Conservation (phyloP, 2,888 invertebrate species). For the Phasia obesa region DNA sequence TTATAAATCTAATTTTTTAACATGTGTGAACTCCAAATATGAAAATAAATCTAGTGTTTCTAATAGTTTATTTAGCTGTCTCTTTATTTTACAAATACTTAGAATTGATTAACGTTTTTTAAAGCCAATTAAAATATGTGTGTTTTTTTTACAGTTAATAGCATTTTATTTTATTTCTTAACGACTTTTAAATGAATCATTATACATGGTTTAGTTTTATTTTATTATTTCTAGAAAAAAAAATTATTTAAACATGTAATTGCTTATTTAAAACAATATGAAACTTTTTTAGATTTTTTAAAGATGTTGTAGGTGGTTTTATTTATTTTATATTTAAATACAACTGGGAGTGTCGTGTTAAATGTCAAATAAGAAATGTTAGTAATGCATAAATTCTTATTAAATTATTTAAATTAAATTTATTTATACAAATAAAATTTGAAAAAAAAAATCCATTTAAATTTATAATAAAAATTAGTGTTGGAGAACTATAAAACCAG, state of each 20-base stretch:
- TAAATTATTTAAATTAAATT: background rate
- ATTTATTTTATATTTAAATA: conserved; percentile 26
- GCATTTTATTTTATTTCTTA: background rate
- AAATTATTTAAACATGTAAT: conserved; percentile 51
- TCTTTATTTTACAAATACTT: background rate
- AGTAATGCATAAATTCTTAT: conserved; percentile 13
- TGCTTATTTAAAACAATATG: conserved; percentile 55
- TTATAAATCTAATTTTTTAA: conserved; percentile 6
- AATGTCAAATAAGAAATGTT: conserved; percentile 43
- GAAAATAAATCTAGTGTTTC: background rate
- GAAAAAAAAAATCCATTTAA: background rate
- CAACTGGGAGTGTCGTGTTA: conserved; percentile 50
- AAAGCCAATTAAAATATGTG: conserved; percentile 43
- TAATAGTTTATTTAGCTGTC: conserved; percentile 23
- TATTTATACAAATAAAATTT: background rate
- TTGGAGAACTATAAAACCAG: too few relatives aligned
- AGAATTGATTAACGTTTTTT: conserved; percentile 43
- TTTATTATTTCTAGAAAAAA: background rate
- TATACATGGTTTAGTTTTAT: conserved; percentile 3
- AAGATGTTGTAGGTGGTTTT: conserved; percentile 58
- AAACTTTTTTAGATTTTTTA: conserved; percentile 28
- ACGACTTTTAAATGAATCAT: conserved; percentile 10
- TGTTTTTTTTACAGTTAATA: conserved; percentile 5
- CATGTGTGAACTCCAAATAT: conserved; percentile 41
- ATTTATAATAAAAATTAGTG: background rate